These are phyloP conservation scores for Drosophila ohnishii DNA, from an alignment of 1,140 invertebrate species.

Conservation along the genomic window DNA sequence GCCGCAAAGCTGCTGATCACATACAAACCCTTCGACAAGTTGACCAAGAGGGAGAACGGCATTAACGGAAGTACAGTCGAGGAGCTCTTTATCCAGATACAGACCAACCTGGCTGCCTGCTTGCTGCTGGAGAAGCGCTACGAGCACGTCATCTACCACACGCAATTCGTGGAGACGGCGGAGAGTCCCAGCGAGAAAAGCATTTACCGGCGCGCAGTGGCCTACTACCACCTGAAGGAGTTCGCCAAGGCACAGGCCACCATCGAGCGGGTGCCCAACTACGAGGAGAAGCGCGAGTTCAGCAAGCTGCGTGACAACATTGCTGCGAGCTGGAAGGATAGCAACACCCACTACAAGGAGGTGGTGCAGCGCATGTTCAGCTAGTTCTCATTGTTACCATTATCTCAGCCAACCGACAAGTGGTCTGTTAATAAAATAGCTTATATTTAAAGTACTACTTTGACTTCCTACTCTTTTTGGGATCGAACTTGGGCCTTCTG, in stretches of 20 bases:
- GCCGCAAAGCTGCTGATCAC: conserved; percentile 78
- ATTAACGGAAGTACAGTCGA: conserved; percentile 57
- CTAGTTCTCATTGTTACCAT: conserved; percentile 44
- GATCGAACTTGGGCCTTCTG: conserved; percentile 44
- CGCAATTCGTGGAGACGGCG: conserved; percentile 68
- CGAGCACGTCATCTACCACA: conserved; percentile 79
- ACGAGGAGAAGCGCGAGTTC: conserved; percentile 76
- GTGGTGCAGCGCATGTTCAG: conserved; percentile 82
- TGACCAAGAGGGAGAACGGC: conserved; percentile 55
- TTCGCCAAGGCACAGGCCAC: conserved; percentile 71
- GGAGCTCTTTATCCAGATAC: conserved; percentile 68
- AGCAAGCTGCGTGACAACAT: conserved; percentile 65
- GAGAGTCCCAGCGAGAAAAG: conserved; percentile 72
- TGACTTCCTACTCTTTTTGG: conserved; percentile 46
- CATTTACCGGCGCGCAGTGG: conserved; percentile 74
- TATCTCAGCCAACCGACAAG: conserved; percentile 8
- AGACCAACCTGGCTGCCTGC: conserved; percentile 78
- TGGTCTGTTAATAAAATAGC: conserved; percentile 41
- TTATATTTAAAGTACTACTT: conserved; percentile 48
- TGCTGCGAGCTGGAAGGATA: conserved; percentile 62
- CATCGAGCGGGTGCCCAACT: conserved; percentile 67
- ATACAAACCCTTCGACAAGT: conserved; percentile 71
- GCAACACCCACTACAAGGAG: conserved; percentile 72
- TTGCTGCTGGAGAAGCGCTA: conserved; percentile 74
- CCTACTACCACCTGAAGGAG: conserved; percentile 71